A percentile compares a stretch with the other conserved stretches of the same genome.
Evolutionary conservation across 2,797 vertebrate species (phyloP).

Genomic region (Tiaroga cobitis): DNA sequence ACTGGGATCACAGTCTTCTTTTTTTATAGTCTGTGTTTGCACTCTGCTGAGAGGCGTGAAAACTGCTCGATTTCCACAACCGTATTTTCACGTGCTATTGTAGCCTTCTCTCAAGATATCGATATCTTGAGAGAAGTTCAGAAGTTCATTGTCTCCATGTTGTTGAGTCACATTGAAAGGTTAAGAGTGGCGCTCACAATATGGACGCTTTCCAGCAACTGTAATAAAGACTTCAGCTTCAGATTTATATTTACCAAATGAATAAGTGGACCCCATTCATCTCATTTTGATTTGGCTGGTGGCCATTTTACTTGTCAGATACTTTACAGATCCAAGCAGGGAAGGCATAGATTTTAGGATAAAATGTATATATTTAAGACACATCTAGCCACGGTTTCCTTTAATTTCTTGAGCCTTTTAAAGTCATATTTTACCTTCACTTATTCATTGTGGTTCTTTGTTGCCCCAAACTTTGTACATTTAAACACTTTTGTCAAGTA

Average conservation of each 20-base stretch:
- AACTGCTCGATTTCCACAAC: neutral
- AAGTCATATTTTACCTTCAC: neutral
- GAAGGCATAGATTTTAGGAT: neutral
- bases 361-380: neutral
- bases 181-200: neutral
- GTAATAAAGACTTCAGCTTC: neutral
- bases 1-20: neutral
- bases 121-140: neutral
- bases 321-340: neutral
- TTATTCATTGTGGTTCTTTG: neutral
- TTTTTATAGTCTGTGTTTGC: conserved; percentile 24
- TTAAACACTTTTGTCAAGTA: neutral
- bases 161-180: neutral
- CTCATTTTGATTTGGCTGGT: neutral
- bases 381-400: neutral
- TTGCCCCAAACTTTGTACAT: neutral
- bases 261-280: neutral
- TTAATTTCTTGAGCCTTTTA: neutral
- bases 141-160: neutral
- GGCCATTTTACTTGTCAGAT: neutral
- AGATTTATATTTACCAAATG: neutral
- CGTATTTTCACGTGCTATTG: neutral
- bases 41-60: neutral
- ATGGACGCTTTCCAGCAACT: neutral
- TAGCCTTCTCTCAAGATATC: neutral